Conservation (phyloP, 2,113 vertebrate genomes). For the Hydrochoerus hydrochaeris region DNA sequence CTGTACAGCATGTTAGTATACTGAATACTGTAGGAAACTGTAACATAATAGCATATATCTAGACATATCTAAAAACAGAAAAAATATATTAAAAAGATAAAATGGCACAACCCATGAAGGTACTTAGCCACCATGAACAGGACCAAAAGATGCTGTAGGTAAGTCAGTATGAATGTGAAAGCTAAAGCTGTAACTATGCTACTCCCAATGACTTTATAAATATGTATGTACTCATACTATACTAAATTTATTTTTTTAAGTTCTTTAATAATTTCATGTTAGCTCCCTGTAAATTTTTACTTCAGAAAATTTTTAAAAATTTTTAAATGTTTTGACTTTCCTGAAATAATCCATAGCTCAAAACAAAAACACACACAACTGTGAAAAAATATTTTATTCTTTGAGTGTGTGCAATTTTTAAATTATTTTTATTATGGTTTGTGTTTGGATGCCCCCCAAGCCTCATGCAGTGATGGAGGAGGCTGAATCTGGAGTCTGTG, state of each 20-base stretch:
- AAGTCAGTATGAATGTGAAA: neutral
- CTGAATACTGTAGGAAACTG: neutral
- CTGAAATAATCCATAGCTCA: neutral
- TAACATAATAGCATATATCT: neutral
- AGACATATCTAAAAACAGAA: neutral
- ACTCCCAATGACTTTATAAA: neutral
- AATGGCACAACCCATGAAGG: neutral
- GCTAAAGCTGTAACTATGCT: too few species aligned
- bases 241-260: neutral
- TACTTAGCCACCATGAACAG: neutral
- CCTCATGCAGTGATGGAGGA: too few species aligned
- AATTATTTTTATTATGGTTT: neutral
- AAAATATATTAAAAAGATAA: neutral
- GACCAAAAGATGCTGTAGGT: neutral
- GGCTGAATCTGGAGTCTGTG: too few species aligned
- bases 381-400: neutral
- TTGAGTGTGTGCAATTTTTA: neutral
- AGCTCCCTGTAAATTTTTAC: neutral
- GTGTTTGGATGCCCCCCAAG: too few species aligned
- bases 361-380: neutral
- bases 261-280: neutral
- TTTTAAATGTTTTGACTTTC: neutral
- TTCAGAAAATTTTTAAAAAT: neutral
- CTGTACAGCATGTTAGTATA: neutral
- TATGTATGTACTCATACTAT: too few species aligned